Percentiles rank a stretch among this genome's conserved stretches.
Conservation (phyloP, 2,113 vertebrate species). For the Myocastor coypus region DNA sequence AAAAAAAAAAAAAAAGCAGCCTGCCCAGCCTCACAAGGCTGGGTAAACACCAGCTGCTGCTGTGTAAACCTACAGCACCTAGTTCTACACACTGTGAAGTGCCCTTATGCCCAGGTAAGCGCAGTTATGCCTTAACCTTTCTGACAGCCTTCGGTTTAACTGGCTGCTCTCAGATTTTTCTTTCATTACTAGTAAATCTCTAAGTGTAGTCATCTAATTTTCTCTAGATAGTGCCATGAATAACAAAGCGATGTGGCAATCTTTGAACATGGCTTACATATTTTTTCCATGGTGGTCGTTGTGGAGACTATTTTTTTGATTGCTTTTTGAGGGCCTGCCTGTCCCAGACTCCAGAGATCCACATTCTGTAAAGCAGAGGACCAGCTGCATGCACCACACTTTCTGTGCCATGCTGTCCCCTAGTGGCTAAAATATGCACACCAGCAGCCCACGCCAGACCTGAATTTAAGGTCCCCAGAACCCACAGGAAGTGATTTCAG, state of each 20-base stretch:
- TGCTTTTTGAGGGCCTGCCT: background rate
- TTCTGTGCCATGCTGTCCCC: conserved; percentile 57
- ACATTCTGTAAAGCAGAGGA: accelerated
- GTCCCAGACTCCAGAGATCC: background rate
- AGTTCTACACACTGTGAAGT: background rate
- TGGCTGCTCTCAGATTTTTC: background rate
- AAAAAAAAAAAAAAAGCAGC: too few relatives aligned
- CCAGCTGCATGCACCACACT: background rate
- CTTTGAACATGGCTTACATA: background rate
- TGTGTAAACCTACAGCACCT: background rate
- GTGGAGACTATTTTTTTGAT: background rate
- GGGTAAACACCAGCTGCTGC: background rate
- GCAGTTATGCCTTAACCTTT: background rate
- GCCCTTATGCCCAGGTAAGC: background rate
- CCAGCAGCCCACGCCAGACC: background rate
- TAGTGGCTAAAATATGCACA: conserved; percentile 24
- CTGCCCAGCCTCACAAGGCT: background rate
- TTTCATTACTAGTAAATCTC: background rate
- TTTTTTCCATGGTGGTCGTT: background rate
- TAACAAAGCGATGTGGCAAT: background rate
- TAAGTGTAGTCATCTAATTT: conserved; percentile 5
- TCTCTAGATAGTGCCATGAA: background rate
- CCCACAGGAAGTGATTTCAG: background rate
- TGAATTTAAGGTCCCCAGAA: background rate
- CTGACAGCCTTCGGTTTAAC: background rate